phyloP scores from a whole-genome alignment of 1,140 invertebrate species.

The Pogonognathellus flavescens region DNA sequence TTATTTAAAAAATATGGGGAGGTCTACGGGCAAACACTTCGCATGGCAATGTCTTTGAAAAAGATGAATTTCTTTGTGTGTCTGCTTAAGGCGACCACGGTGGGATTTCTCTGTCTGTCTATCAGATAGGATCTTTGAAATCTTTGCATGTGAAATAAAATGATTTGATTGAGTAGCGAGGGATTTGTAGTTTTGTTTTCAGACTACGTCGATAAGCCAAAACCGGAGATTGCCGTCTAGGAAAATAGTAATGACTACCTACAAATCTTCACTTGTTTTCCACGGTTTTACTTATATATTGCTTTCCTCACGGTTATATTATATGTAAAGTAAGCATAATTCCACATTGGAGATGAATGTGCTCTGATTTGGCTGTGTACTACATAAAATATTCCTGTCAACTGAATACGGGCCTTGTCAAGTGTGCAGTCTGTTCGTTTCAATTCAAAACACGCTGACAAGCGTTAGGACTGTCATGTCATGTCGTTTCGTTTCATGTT shows the following conservation, averaged over 20 bases:
- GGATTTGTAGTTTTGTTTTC: slow-evolving; percentile 17
- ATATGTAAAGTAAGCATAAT: too few relatives aligned
- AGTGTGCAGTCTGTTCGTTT: not conserved
- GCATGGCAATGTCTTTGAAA: too few relatives aligned
- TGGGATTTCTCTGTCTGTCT: too few relatives aligned
- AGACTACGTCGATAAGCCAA: slow-evolving; percentile 28
- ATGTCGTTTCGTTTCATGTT: slow-evolving; percentile 32
- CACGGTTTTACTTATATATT: slow-evolving; percentile 13
- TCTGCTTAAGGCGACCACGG: too few relatives aligned
- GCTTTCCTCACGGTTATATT: too few relatives aligned
- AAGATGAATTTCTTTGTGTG: too few relatives aligned
- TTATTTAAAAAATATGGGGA: too few relatives aligned
- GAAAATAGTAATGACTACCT: slow-evolving; percentile 5
- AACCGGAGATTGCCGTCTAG: slow-evolving; percentile 42
- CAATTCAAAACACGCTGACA: slow-evolving; percentile 20
- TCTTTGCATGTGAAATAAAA: not conserved
- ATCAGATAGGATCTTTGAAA: too few relatives aligned
- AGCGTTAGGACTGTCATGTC: slow-evolving; percentile 1
- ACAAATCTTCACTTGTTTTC: slow-evolving; percentile 25
- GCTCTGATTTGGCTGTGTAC: slow-evolving; percentile 16
- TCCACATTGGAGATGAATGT: not conserved
- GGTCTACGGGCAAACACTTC: too few relatives aligned
- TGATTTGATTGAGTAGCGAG: slow-evolving; percentile 8
- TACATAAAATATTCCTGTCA: not conserved
- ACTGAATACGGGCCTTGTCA: not conserved